phyloP scores from a whole-genome alignment of 2,888 invertebrate species.

The Eristalinus sepulchralis region DNA sequence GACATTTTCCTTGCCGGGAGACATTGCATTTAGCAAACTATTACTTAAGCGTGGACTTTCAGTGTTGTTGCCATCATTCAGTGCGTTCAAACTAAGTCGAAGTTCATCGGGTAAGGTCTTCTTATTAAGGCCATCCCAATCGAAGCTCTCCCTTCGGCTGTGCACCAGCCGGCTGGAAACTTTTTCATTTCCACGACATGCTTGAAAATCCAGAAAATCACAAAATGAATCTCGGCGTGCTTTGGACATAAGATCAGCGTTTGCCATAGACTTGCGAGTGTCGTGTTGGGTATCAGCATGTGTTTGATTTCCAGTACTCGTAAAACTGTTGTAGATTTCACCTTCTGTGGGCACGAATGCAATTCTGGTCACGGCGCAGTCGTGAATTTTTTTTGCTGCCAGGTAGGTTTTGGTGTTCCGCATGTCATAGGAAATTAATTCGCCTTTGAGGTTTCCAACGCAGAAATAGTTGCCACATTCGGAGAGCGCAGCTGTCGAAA shows the following conservation, averaged over 20 bases:
- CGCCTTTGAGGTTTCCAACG: slow-evolving; percentile 80
- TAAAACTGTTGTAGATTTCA: slow-evolving; percentile 73
- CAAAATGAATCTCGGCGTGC: slow-evolving; percentile 78
- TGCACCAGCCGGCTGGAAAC: slow-evolving; percentile 74
- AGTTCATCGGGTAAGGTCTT: slow-evolving; percentile 73
- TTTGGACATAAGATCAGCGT: slow-evolving; percentile 72
- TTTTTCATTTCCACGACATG: slow-evolving; percentile 74
- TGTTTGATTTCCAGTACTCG: slow-evolving; percentile 70
- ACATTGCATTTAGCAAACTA: slow-evolving; percentile 26
- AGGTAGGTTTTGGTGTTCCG: slow-evolving; percentile 76
- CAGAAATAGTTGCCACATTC: slow-evolving; percentile 79
- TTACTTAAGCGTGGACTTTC: slow-evolving; percentile 22
- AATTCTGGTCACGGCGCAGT: slow-evolving; percentile 76
- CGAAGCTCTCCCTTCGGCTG: slow-evolving; percentile 77
- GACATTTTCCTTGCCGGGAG: slow-evolving; percentile 51
- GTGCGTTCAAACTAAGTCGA: slow-evolving; percentile 62
- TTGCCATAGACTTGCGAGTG: slow-evolving; percentile 32
- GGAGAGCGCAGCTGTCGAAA: slow-evolving; percentile 78
- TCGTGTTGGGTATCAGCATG: slow-evolving; percentile 47
- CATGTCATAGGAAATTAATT: slow-evolving; percentile 79
- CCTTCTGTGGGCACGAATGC: slow-evolving; percentile 76
- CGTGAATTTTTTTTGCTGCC: slow-evolving; percentile 75
- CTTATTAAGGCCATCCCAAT: slow-evolving; percentile 76
- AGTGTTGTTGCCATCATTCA: slow-evolving; percentile 11
- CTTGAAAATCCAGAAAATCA: slow-evolving; percentile 78